Evolutionary conservation across 2,797 vertebrate species (phyloP), one percentile per base, ranked within the genome.

Genomic region (Enteromius afrohamiltoni): DNA sequence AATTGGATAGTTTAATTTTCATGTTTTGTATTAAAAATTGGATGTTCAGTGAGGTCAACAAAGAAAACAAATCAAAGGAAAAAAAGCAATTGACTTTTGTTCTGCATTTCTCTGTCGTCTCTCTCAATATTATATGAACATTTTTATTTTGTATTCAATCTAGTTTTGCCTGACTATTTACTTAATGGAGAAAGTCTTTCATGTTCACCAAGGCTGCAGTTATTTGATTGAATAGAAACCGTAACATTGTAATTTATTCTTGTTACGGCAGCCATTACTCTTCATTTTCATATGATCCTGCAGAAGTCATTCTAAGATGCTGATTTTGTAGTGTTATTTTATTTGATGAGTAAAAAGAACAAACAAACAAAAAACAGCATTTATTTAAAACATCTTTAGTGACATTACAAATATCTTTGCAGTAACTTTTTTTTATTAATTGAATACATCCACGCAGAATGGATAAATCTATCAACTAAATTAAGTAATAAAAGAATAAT

Each of bases 1-100:
- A 26, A 71, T 10, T n/a, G 14, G 60, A 73, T 74, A 26, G 60
- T 69, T 71, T 78, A 84, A 76, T 47, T 64, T 21, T 14, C 82
- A 64, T 37, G 69, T 60, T 75, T 64, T 29, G 13, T 65, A 51
- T 82, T 51, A 23, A 40, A 42, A 73, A 64, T 67, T 7, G 31
- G 60, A 76, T 68, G n/a, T 67, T 76, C 13, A 58, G 40, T 40
- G 21, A 21, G 51, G 21, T 40, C 73, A 58, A 58, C 34, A 26
- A 76, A 76, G 73, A 76, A 40, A 58, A 40, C 21, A 76, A 76
- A 58, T 76, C 21, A 40, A 76, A 75, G 51, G 13, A 16, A 9
- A n/a, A 9, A 23, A 55, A 37, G 11, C 14, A 8, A 23, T 14
- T 17, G 51, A n/a, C 13, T 40, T 40, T 11, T 34, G 5, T 34